These are phyloP conservation scores for Anas acuta DNA, from an alignment of 2,797 vertebrate genomes.

Conservation along the genomic window DNA sequence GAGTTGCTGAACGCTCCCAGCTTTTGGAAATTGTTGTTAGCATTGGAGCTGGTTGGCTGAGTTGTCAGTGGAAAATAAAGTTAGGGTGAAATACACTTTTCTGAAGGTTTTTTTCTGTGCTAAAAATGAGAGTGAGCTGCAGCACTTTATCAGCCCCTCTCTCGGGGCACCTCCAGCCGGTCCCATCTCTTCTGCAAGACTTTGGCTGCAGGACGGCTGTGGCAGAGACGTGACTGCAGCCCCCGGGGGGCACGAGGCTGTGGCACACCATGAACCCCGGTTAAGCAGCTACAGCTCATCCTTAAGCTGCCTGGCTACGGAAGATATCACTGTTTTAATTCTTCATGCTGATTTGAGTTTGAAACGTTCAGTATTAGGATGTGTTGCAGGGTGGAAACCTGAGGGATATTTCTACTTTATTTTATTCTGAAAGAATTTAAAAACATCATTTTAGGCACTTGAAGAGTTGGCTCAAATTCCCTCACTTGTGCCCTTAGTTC, in stretches of 20 bases:
- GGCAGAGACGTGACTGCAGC: background rate
- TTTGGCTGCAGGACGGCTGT: fast-evolving
- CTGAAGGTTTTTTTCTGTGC: background rate
- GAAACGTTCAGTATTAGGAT: background rate
- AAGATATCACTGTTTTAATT: background rate
- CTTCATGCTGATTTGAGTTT: background rate
- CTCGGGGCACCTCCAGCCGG: background rate
- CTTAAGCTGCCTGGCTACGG: background rate
- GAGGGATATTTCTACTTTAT: background rate
- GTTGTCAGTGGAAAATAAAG: background rate
- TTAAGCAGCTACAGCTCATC: background rate
- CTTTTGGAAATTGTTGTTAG: background rate
- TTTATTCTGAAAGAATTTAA: background rate
- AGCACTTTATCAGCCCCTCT: background rate
- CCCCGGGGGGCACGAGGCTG: background rate
- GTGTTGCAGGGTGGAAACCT: background rate
- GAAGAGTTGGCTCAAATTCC: background rate
- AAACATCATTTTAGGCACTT: background rate
- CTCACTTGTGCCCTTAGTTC: background rate
- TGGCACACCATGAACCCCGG: fast-evolving
- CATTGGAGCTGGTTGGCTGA: background rate
- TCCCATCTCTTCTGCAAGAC: background rate
- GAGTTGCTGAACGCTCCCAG: background rate
- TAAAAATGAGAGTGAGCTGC: background rate
- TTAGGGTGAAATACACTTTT: background rate